Base-by-base conservation (phyloP, 2,888 invertebrate genomes). In the Scaptomyza polygonia region DNA sequence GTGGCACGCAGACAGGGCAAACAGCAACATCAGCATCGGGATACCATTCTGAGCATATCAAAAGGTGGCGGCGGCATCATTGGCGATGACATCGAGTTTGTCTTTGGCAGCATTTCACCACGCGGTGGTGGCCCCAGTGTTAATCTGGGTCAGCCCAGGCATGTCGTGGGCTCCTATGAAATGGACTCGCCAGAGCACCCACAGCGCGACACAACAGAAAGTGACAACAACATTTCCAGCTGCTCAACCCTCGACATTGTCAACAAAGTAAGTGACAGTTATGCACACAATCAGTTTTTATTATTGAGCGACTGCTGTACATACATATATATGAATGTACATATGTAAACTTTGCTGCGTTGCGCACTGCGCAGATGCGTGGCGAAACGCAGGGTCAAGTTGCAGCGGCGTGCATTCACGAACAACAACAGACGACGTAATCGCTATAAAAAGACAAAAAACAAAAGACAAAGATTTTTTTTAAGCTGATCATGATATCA, bases 161-260 rank as follows among this genome's bases (percentile, higher is more conserved):
- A 70, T 25, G 49, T 80, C 7, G 48, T 80, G 11, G 69, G 64
- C 8, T 66, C 75, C n/a, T 54, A 61, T 30, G 86, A 84, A 21
- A 57, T 79, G 30, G 90, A 89, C 34, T 89, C 89, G 0, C 88
- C 88, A 6, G 89, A 90, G 59, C 85, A 88, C 44, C 88, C 88
- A 0, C 90, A 90, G 55, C 89, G 90, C 16, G 91, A 91, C 54
- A 91, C 88, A 29, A 91, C 89, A 5, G 91, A 91, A 56, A 91
- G 91, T 59, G 91, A 91, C 75, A 91, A 91, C 71, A 91, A 91
- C 66, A 91, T 91, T 29, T 91, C 91, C 79, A 91, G 91, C 67
- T 91, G 91, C 72, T 91, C 91, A 43, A 91, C 91, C 29, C 69
- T 91, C 72, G 91, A 91, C 67, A 91, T 91, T 72, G 91, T 90